Evolutionary conservation across 2,113 vertebrate species (phyloP).

Genomic region (Trinectes maculatus): DNA sequence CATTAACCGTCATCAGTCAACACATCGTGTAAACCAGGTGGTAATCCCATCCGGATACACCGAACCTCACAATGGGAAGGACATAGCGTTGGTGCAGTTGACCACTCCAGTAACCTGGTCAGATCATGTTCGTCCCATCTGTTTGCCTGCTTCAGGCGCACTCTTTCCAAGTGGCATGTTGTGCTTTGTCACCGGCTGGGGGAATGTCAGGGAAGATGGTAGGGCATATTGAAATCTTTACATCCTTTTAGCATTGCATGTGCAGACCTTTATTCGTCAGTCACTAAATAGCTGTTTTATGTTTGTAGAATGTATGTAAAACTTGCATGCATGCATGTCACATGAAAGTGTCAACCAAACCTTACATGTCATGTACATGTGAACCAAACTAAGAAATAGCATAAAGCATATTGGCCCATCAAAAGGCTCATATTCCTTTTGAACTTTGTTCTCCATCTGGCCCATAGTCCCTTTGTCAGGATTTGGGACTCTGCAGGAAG

Average conservation of each 20-base stretch:
- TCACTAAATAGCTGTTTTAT: neutral
- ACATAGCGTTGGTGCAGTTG: slow-evolving; percentile 78
- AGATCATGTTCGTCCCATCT: slow-evolving; percentile 71
- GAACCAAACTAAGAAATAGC: neutral
- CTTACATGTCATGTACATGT: neutral
- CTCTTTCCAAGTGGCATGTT: slow-evolving; percentile 65
- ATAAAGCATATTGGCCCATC: neutral
- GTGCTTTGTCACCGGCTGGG: slow-evolving; percentile 84
- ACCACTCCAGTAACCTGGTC: slow-evolving; percentile 67
- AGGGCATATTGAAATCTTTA: slow-evolving; percentile 23
- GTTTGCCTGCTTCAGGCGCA: slow-evolving; percentile 64
- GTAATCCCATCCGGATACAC: slow-evolving; percentile 76
- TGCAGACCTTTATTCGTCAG: too few relatives aligned
- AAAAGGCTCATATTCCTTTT: neutral
- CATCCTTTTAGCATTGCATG: neutral
- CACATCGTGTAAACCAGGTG: slow-evolving; percentile 45
- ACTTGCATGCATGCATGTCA: too few relatives aligned
- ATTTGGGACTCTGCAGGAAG: slow-evolving; percentile 76
- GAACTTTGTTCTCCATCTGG: slow-evolving; percentile 10
- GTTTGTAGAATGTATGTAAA: too few relatives aligned
- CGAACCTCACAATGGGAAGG: slow-evolving; percentile 72
- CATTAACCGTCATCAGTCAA: slow-evolving; percentile 36
- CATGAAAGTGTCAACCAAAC: too few relatives aligned
- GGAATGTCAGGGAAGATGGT: slow-evolving; percentile 74
- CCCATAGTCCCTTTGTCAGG: slow-evolving; percentile 72